These are phyloP conservation scores for Aspidiotus rigidus DNA, from an alignment of 2,888 invertebrate genomes.

Conservation along the genomic window DNA sequence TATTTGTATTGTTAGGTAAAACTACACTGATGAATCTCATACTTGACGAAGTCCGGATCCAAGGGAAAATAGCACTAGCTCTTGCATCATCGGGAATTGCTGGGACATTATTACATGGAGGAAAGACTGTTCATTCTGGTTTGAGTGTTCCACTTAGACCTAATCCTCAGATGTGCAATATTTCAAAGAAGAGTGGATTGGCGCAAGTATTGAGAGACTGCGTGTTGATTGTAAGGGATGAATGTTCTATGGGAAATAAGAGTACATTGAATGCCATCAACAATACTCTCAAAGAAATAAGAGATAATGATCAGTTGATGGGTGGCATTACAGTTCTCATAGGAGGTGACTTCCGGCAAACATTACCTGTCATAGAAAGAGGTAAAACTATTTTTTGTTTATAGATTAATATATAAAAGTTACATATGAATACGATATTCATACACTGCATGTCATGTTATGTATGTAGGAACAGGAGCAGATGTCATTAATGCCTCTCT, in stretches of 20 bases:
- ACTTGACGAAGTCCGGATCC: slow-evolving; percentile 41
- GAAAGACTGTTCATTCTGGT: slow-evolving; percentile 43
- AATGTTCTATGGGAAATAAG: slow-evolving; percentile 18
- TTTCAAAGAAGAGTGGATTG: slow-evolving; percentile 17
- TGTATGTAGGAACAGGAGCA: background rate
- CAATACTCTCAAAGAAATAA: slow-evolving; percentile 16
- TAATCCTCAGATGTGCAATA: slow-evolving; percentile 6
- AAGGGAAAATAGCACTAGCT: slow-evolving; percentile 41
- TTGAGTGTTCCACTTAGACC: slow-evolving; percentile 42
- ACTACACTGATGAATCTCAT: slow-evolving; percentile 43
- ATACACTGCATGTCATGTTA: background rate
- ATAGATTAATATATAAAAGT: too few species aligned
- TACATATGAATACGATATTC: too few species aligned
- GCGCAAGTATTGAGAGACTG: slow-evolving; percentile 18
- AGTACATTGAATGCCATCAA: slow-evolving; percentile 9
- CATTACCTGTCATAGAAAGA: slow-evolving; percentile 14
- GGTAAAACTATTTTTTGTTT: background rate
- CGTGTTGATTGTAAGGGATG: slow-evolving; percentile 28
- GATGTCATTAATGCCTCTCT: slow-evolving; percentile 18
- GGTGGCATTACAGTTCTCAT: slow-evolving; percentile 17
- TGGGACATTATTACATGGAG: slow-evolving; percentile 43
- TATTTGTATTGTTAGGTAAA: slow-evolving; percentile 40
- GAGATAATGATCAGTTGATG: slow-evolving; percentile 1
- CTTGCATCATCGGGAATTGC: slow-evolving; percentile 45
- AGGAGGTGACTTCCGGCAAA: slow-evolving; percentile 18